Base-by-base conservation (phyloP, 53 echinoderm and acorn worm species). In the Luidia sarsii region DNA sequence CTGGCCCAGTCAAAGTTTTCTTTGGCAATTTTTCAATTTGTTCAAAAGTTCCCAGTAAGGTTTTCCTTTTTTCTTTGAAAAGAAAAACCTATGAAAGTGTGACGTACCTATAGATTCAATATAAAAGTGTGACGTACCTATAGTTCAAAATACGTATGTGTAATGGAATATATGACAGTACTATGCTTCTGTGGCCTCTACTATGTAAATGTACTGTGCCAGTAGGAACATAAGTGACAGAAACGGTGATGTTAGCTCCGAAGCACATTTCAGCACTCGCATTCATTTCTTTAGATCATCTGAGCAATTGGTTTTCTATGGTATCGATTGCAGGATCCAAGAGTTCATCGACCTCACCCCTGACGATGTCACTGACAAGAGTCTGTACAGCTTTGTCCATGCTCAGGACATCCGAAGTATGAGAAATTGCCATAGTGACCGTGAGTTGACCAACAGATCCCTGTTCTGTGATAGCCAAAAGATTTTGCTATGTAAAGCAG, bases 371-470 rank as follows among this genome's bases (percentile, higher is more conserved):
- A 83, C 84, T 37, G 93, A 91, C 48, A 91, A 86, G 64, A 96
- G 90, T 83, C 51, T 96, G 21, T 96, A 96, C 80, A 68, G 80
- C 49, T 96, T 86, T 64, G 71, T 96, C 54, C 97, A 96, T 70
- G 97, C 97, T 43, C 88, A 93, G 74, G 97, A 96, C 62, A 85
- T 93, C 23, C 79, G 67, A 33, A 71, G 70, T 33, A 88, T 96
- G 86, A 90, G 93, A 45, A 25, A 67, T 32, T 83, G 97, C 61
- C 97, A 96, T 65, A 74, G 84, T 38, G 97, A 96, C 39, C 60
- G 97, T 96, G 68, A 89, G 97, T 95, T 46, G n/a, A n/a, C n/a
- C n/a, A n/a, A n/a, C n/a, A n/a, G n/a, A n/a, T n/a, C n/a, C n/a
- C n/a, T n/a, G n/a, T n/a, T n/a, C n/a, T n/a, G n/a, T n/a, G n/a